phyloP scores from a whole-genome alignment of 1,140 invertebrate species.

The Cyclargus thomasi region DNA sequence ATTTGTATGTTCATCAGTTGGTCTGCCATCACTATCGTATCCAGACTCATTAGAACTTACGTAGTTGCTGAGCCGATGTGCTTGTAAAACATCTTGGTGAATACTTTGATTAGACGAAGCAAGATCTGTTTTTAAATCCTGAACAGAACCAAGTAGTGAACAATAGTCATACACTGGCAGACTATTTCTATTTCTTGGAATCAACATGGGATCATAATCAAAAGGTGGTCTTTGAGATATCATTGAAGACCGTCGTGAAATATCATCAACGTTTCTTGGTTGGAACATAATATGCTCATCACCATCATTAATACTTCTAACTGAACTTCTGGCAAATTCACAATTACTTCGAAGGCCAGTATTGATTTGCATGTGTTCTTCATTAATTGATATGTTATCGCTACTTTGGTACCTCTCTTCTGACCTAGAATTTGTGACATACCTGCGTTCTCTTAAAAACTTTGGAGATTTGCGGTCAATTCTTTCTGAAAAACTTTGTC shows the following conservation, averaged over 20 bases:
- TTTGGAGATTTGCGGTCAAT: slow-evolving; percentile 69
- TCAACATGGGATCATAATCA: slow-evolving; percentile 66
- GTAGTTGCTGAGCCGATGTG: slow-evolving; percentile 80
- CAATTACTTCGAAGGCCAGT: slow-evolving; percentile 51
- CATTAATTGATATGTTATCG: slow-evolving; percentile 67
- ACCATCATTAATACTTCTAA: slow-evolving; percentile 62
- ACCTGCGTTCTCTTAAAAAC: slow-evolving; percentile 61
- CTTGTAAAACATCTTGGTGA: slow-evolving; percentile 62
- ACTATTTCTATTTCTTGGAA: slow-evolving; percentile 67
- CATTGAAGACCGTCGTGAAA: slow-evolving; percentile 58
- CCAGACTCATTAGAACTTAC: slow-evolving; percentile 89
- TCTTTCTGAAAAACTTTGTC: slow-evolving; percentile 72
- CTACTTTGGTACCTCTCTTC: slow-evolving; percentile 72
- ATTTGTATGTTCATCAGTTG: slow-evolving; percentile 74
- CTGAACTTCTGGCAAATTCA: slow-evolving; percentile 59
- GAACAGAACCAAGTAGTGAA: slow-evolving; percentile 53
- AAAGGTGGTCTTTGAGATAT: slow-evolving; percentile 59
- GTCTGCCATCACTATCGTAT: slow-evolving; percentile 85
- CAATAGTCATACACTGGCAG: slow-evolving; percentile 68
- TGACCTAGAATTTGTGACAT: slow-evolving; percentile 53
- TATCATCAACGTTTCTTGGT: slow-evolving; percentile 43
- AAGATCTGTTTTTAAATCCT: slow-evolving; percentile 61
- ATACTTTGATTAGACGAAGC: slow-evolving; percentile 68
- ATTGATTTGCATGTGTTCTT: slow-evolving; percentile 57
- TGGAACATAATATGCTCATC: slow-evolving; percentile 44